Conservation (phyloP, 2,797 vertebrate species). For the Rhinatrema bivittatum region DNA sequence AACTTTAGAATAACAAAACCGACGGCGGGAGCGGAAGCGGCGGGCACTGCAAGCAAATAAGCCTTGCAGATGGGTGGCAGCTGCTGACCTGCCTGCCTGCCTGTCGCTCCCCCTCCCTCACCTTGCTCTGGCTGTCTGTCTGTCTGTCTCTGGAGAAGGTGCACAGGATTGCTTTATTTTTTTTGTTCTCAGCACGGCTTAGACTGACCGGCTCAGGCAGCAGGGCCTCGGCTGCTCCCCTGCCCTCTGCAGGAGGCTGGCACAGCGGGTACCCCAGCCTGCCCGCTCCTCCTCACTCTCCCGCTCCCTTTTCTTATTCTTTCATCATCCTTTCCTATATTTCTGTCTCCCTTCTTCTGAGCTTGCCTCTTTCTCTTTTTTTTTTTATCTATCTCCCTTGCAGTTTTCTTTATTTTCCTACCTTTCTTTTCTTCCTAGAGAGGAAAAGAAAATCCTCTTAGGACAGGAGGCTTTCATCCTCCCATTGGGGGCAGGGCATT, state of each 20-base stretch:
- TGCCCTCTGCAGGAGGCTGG: no score
- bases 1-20: no score
- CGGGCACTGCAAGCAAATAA: no score
- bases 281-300: background rate
- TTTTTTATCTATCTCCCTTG: background rate
- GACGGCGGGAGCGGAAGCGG: no score
- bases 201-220: background rate
- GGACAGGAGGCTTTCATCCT: no score
- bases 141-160: background rate
- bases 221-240: background rate
- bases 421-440: background rate
- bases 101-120: background rate
- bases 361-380: background rate
- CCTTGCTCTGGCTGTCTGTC: background rate
- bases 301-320: background rate
- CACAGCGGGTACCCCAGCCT: no score
- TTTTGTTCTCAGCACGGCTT: background rate
- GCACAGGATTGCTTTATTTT: background rate
- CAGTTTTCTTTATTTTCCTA: no score
- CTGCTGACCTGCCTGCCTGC: no score
- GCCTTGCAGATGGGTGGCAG: no score
- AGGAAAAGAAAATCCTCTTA: no score
- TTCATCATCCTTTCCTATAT: background rate
- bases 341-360: background rate
- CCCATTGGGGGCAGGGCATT: no score